Percentiles rank a stretch among this genome's conserved stretches.
Conservation (phyloP, 64 coral and sea anemone genomes). For the Anthopleura sola region DNA sequence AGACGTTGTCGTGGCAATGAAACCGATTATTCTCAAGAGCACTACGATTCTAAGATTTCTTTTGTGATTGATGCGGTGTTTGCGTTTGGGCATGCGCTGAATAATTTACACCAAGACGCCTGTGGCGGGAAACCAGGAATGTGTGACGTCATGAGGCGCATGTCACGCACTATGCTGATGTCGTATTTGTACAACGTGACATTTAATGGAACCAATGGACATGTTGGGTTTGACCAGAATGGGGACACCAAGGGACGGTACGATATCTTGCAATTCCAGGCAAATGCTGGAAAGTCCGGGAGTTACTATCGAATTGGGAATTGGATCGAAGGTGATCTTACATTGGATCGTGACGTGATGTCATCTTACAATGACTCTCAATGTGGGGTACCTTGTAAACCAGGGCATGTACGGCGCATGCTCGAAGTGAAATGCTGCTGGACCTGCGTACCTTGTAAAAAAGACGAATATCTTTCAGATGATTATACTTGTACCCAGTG, state of each 20-base stretch:
- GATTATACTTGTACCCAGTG: constrained; percentile 66
- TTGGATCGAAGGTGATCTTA: constrained; percentile 54
- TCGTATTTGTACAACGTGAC: constrained; percentile 62
- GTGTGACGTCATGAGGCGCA: constrained; percentile 34
- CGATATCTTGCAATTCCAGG: constrained; percentile 48
- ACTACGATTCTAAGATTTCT: constrained; percentile 72
- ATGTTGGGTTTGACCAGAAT: constrained; percentile 55
- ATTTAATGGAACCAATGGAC: constrained; percentile 71
- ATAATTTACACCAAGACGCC: constrained; percentile 46
- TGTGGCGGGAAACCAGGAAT: constrained; percentile 38
- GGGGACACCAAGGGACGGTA: constrained; percentile 61
- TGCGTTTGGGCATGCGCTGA: constrained; percentile 71
- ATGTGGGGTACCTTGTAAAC: constrained; percentile 54
- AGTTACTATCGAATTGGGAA: constrained; percentile 44
- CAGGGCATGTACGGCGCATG: constrained; percentile 20
- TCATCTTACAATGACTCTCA: constrained; percentile 37
- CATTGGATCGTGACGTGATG: not conserved
- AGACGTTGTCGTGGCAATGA: constrained; percentile 10
- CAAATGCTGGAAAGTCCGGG: not conserved
- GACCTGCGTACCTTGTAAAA: constrained; percentile 60
- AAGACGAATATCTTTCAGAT: constrained; percentile 40
- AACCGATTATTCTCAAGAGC: not conserved
- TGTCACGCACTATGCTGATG: constrained; percentile 31
- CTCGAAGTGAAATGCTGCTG: constrained; percentile 71
- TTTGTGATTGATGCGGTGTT: constrained; percentile 88